Conservation (phyloP, 1,140 invertebrate genomes). For the Apis florea region DNA sequence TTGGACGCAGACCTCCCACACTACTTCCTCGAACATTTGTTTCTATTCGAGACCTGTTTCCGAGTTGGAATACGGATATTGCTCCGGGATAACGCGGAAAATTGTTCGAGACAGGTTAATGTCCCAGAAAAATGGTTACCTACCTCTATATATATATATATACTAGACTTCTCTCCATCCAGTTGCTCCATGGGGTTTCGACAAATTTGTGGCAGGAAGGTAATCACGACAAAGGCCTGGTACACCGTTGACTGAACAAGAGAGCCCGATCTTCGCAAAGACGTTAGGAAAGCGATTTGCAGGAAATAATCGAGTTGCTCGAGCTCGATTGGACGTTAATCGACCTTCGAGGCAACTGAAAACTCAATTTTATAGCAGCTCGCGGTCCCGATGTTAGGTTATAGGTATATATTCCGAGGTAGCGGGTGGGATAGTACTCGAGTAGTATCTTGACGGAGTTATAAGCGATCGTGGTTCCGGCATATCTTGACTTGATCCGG, state of each 20-base stretch:
- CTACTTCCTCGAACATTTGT: not conserved
- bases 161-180: no score
- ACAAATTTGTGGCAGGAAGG: constrained; percentile 27
- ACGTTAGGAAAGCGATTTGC: constrained; percentile 60
- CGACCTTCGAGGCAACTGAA: constrained; percentile 56
- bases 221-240: constrained; percentile 17
- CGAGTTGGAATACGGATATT: not conserved
- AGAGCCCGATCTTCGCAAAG: constrained; percentile 36
- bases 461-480: not conserved
- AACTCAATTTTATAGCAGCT: constrained; percentile 65
- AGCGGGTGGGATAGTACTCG: not conserved
- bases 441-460: not conserved
- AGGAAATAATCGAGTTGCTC: constrained; percentile 66
- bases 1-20: no score
- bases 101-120: constrained; percentile 17
- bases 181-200: constrained; percentile 7
- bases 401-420: constrained; percentile 40
- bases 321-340: constrained; percentile 65
- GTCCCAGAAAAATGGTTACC: constrained; percentile 9
- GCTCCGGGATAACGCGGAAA: not conserved
- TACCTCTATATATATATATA: no score
- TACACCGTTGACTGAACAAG: not conserved
- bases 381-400: constrained; percentile 22
- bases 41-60: constrained; percentile 5
- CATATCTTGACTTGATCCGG: not conserved